phyloP scores from a whole-genome alignment of 2,113 vertebrate species.

The Ceyx melanurus region DNA sequence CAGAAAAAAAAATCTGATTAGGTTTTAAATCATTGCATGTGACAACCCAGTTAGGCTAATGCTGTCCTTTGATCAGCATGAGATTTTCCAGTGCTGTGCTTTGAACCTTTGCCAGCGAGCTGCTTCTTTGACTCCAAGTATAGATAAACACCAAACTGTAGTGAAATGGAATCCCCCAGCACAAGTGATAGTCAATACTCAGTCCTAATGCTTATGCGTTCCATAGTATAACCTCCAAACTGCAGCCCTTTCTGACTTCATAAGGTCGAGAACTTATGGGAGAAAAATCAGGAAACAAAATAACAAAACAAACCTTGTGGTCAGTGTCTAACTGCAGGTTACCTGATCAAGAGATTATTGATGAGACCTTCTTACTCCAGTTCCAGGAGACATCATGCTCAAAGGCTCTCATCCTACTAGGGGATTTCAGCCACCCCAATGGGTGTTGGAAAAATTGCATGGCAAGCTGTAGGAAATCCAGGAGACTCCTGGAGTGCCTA shows the following conservation, averaged over 20 bases:
- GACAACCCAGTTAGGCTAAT: background rate
- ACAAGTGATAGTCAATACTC: background rate
- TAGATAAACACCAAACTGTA: background rate
- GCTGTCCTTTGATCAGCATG: rapidly evolving
- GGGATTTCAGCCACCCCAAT: too few species aligned
- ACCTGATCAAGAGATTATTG: too few species aligned
- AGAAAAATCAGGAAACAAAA: too few species aligned
- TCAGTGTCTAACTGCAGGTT: too few species aligned
- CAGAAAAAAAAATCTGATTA: background rate
- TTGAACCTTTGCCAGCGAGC: background rate
- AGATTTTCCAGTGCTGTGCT: background rate
- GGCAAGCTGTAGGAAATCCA: too few species aligned
- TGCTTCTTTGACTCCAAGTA: background rate
- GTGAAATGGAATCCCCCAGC: background rate
- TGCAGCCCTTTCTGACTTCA: background rate
- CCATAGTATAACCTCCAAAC: background rate
- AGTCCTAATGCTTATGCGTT: background rate
- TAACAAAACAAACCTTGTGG: too few species aligned
- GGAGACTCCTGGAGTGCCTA: too few species aligned
- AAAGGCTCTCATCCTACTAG: too few species aligned
- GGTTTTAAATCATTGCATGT: background rate
- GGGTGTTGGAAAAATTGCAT: too few species aligned
- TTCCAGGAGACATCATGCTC: too few species aligned
- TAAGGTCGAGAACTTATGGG: too few species aligned
- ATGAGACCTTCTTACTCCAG: too few species aligned